These are phyloP conservation scores for Fistularia tabacaria DNA, from an alignment of 2,797 vertebrate species.

Conservation along the genomic window DNA sequence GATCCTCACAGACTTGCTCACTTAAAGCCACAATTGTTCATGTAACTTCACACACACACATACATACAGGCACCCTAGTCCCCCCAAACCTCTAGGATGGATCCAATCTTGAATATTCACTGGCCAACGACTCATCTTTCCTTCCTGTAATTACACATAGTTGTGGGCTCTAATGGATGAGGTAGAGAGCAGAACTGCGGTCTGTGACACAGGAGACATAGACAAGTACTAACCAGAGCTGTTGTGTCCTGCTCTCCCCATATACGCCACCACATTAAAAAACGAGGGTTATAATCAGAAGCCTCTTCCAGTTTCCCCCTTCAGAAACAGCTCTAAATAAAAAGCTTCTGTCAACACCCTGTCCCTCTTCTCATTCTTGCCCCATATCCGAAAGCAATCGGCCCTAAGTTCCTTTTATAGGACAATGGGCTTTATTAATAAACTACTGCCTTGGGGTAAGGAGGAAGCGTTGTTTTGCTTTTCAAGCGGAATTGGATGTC, in stretches of 20 bases:
- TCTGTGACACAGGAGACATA: slow-evolving; percentile 55
- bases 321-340: slow-evolving; percentile 49
- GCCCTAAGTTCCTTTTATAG: slow-evolving; percentile 55
- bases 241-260: slow-evolving; percentile 56
- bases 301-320: slow-evolving; percentile 45
- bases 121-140: slow-evolving; percentile 73
- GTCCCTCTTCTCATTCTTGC: slow-evolving; percentile 45
- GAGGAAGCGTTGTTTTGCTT: slow-evolving; percentile 8
- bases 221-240: slow-evolving; percentile 57
- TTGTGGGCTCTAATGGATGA: slow-evolving; percentile 72
- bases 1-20: slow-evolving; percentile 42
- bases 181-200: slow-evolving; percentile 65
- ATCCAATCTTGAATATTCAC: slow-evolving; percentile 57
- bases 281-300: slow-evolving; percentile 55
- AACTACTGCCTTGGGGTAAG: slow-evolving; percentile 35
- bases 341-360: slow-evolving; percentile 66
- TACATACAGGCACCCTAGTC: slow-evolving; percentile 11
- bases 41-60: slow-evolving; percentile 39
- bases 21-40: slow-evolving; percentile 50
- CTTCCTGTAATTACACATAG: slow-evolving; percentile 75
- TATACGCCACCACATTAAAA: slow-evolving; percentile 57
- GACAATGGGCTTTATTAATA: slow-evolving; percentile 70
- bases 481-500: not conserved
- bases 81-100: slow-evolving; percentile 38
- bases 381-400: slow-evolving; percentile 46